Evolutionary conservation across 2,797 vertebrate species (phyloP).

Genomic region (Spinus olivaceus): DNA sequence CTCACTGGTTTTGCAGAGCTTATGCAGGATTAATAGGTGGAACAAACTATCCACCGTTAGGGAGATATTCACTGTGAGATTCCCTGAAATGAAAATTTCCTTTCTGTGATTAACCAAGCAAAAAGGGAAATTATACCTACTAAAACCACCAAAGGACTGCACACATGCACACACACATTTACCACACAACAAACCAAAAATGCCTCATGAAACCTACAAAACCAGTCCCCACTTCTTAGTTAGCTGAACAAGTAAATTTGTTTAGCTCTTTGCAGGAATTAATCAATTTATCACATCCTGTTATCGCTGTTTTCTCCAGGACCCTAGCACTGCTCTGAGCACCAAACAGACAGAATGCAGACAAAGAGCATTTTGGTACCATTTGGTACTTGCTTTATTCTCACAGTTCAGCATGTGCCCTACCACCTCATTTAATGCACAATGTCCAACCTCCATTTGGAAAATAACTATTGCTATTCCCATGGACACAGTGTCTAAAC

Average conservation of each 20-base stretch:
- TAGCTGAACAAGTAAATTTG: not conserved
- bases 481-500: not conserved
- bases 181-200: not conserved
- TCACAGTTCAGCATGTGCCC: not conserved
- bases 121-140: constrained; percentile 1
- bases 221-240: not conserved
- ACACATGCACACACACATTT: not conserved
- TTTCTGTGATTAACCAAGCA: not conserved
- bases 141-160: not conserved
- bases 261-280: not conserved
- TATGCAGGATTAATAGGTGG: constrained; percentile 9
- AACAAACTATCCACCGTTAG: constrained; percentile 34
- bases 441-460: not conserved
- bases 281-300: not conserved
- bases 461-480: not conserved
- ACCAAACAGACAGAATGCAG: not conserved
- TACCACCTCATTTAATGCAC: not conserved
- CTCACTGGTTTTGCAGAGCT: not conserved
- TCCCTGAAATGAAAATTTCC: constrained; percentile 9
- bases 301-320: not conserved
- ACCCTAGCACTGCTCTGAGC: not conserved
- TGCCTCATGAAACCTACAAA: not conserved
- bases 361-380: not conserved
- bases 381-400: not conserved
- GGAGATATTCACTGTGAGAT: not conserved